A percentile compares a stretch with the other conserved stretches of the same genome.
Evolutionary conservation across 2,113 vertebrate species (phyloP).

Genomic region (Amblyornis subalaris): DNA sequence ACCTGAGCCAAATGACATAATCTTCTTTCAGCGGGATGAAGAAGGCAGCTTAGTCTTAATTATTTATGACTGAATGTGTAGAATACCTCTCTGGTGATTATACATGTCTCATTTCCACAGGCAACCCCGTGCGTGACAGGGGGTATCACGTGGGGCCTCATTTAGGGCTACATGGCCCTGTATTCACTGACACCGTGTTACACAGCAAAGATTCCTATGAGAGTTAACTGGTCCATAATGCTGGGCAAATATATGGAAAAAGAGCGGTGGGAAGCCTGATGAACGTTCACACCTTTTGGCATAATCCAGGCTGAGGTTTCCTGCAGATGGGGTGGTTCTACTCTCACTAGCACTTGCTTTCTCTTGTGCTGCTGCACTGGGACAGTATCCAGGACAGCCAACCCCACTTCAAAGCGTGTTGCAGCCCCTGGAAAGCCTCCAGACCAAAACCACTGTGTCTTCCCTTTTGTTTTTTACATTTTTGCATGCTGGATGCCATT

Average conservation of each 20-base stretch:
- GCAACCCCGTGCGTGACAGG: neutral
- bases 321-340: neutral
- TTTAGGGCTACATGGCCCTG: neutral
- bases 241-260: neutral
- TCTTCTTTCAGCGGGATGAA: neutral
- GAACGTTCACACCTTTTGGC: accelerated
- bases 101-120: neutral
- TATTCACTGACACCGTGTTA: neutral
- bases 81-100: neutral
- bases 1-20: conserved; percentile 15
- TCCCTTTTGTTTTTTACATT: neutral
- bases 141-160: neutral
- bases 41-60: conserved; percentile 36
- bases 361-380: neutral
- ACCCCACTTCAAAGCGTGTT: neutral
- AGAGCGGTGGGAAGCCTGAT: neutral
- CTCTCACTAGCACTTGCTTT: neutral
- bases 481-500: neutral
- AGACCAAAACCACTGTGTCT: neutral
- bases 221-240: neutral
- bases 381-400: neutral
- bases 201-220: neutral
- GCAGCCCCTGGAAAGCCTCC: neutral
- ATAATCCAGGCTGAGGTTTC: neutral
- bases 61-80: conserved; percentile 31